Base-by-base conservation (phyloP, 2,888 invertebrate species). In the Chrysomela aeneicollis region DNA sequence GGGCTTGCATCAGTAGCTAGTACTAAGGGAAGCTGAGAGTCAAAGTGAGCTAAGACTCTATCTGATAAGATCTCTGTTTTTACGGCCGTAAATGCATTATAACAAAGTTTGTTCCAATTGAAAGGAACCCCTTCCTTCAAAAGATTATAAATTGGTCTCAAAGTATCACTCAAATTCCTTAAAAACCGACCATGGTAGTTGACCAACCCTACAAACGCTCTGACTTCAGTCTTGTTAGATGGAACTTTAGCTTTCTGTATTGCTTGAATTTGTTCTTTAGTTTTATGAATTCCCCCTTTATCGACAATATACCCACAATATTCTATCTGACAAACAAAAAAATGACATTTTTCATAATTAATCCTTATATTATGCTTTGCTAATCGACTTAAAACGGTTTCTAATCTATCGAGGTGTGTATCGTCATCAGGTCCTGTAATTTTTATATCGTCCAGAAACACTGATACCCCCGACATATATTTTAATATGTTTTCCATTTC, bases 361-460 rank as follows among this genome's bases (percentile, higher is more conserved):
- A 79, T 64, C 19, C 66, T 75, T 15, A 76, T 68, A n/a, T 75
- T 76, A 32, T 73, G 64, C 1, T 74, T 63, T 6, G 22, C 57
- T 18, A 70, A 74, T 51, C 65, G 71, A 3, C 12, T 10, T 2
- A 15, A 35, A n/a, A 61, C 35, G 12, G 19, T 10, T 26, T 69
- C 61, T 35, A 77, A 61, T 18, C 69, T 68, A 32, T 72, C 18
- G 10, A 61, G 10, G 66, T 77, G 77, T 74, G 75, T 10, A 75
- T 76, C 5, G 78, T 70, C 15, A 76, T 63, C 42, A 79, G n/a
- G n/a, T n/a, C n/a, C n/a, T n/a, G n/a, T n/a, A n/a, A n/a, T n/a
- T n/a, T n/a, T n/a, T n/a, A n/a, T 72, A 42, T 78, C 80, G 58
- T 79, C 78, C 17, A 76, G 60, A 68, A 74, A 81, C 66, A 71